Base-by-base conservation (phyloP, 2,888 invertebrate genomes). In the Eristalis pertinax region DNA sequence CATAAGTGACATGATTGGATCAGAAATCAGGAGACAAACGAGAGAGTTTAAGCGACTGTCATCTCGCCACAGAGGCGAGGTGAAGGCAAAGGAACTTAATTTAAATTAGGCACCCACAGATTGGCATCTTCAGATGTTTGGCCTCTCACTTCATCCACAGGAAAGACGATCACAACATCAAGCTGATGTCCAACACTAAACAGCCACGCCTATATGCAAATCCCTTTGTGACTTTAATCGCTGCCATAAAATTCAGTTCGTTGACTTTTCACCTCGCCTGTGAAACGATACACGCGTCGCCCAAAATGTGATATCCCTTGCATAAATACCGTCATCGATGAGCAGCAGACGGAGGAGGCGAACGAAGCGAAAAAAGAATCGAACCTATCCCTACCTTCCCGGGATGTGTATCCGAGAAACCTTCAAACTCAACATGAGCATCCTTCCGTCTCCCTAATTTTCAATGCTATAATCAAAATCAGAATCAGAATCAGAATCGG, bases 381-480 rank as follows among this genome's bases (percentile, higher is more conserved):
- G 24, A 63, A 32, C n/a, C 29, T 77, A 68, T 77, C 68, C 76
- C 68, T 63, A 67, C 77, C 76, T 69, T 26, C 35, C 62, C 15
- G 10, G 41, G 35, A 60, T 13, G 35, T 64, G 80, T 38, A 80
- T 80, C 72, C 58, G 63, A 73, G 64, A 58, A 82, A 73, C 70
- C 77, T 85, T 73, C 83, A 86, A 83, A 86, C 86, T 75, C 83
- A 75, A 74, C 83, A 78, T 87, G 87, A 84, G 80, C 79, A 84
- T 87, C 87, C 87, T 87, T 87, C 79, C 87, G 87, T 84, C 84
- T 84, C 64, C 84, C 84, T 84, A 80, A 84, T 84, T 84, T 87
- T 84, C 79, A 87, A 87, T 84, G 84, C 84, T 62, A 87, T 79
- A 87, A 87, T 87, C 86, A 87, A 84, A 87, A 87, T 87, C 87